These are phyloP conservation scores for Gallinago jamesoni DNA, from an alignment of 2,113 vertebrate species.

Conservation along the genomic window DNA sequence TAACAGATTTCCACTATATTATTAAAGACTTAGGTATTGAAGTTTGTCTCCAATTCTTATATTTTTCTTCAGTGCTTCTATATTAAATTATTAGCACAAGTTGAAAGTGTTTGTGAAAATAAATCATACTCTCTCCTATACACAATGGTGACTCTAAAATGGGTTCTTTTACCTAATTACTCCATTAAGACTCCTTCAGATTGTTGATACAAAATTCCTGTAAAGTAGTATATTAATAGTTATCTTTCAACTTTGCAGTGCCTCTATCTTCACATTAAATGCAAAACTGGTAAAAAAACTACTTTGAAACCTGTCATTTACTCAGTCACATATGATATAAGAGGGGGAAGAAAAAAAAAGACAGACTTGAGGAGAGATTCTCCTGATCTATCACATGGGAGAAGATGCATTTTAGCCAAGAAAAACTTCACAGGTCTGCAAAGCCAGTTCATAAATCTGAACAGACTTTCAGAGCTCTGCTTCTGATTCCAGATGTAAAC, in stretches of 20 bases:
- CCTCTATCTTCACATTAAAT: not conserved
- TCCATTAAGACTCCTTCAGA: not conserved
- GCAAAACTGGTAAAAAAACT: not conserved
- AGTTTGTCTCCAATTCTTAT: not conserved
- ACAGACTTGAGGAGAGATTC: not conserved
- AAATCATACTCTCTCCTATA: not conserved
- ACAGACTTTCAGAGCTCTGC: not conserved
- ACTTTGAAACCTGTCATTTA: not conserved
- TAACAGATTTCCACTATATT: not conserved
- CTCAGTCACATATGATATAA: not conserved
- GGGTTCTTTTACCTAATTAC: not conserved
- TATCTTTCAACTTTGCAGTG: too few relatives aligned
- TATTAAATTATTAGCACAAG: not conserved
- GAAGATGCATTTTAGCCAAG: not conserved
- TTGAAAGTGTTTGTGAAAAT: not conserved
- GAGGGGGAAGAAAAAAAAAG: not conserved
- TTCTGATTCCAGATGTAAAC: not conserved
- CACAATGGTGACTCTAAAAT: not conserved
- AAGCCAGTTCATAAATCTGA: not conserved
- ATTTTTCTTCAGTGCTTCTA: not conserved
- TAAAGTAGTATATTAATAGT: not conserved
- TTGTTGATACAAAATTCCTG: not conserved
- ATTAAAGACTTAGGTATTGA: not conserved
- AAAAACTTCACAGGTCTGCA: not conserved
- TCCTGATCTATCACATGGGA: not conserved